Conservation (phyloP, 2,888 invertebrate genomes). For the Aethes cnicana region DNA sequence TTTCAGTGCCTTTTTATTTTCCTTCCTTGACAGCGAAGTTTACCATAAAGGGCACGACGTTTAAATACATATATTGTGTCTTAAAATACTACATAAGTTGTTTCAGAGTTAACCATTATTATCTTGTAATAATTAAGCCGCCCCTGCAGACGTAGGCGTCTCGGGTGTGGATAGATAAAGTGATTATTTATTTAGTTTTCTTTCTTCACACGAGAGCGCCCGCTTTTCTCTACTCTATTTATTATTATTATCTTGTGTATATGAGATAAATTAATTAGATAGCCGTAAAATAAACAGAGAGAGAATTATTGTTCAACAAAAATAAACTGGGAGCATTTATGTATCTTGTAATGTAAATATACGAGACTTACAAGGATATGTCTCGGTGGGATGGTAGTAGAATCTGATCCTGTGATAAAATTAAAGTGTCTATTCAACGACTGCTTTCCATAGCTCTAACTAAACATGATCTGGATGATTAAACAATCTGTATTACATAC, state of each 20-base stretch:
- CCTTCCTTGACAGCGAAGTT: no score
- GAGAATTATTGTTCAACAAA: conserved; percentile 67
- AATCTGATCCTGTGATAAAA: conserved; percentile 8
- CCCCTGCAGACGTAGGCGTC: conserved; percentile 60
- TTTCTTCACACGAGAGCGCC: conserved; percentile 65
- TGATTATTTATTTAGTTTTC: conserved; percentile 69
- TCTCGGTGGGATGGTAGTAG: neutral
- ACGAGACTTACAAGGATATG: conserved; percentile 37
- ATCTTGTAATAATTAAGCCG: conserved; percentile 37
- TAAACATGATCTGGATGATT: no score
- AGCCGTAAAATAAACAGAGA: conserved; percentile 67
- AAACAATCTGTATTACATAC: no score
- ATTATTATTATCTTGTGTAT: conserved; percentile 74
- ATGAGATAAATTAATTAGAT: conserved; percentile 67
- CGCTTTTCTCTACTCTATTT: conserved; percentile 67
- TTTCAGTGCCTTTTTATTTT: no score
- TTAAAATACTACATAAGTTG: no score
- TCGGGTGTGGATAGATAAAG: conserved; percentile 50
- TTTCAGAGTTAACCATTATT: neutral
- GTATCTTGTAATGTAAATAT: conserved; percentile 56
- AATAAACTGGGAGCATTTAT: conserved; percentile 66
- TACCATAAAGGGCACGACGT: no score
- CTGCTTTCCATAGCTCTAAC: neutral
- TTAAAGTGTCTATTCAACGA: conserved; percentile 1
- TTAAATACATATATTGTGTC: no score